Base-by-base conservation (phyloP, 2,797 vertebrate genomes). In the Microctenopoma lineatum region DNA sequence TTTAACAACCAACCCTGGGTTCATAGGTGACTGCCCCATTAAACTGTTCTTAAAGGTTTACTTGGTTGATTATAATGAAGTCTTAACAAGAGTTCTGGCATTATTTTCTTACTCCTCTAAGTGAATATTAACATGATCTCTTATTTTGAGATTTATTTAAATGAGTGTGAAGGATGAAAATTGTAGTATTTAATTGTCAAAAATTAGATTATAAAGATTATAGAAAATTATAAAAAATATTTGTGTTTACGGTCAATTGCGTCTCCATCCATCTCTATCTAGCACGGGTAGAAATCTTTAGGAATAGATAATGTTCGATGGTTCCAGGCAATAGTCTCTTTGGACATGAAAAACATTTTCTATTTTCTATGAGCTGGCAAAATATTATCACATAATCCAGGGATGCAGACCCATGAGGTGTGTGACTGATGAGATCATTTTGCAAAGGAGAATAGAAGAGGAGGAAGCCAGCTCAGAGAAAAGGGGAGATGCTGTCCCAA, bases 391-490 rank as follows among this genome's bases (percentile, higher is more conserved):
- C 48, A 75, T 77, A 86, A 81, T 86, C 70, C 63, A 59, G 59
- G 38, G 74, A 76, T 64, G 56, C 65, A 70, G 70, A 73, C 79
- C 75, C 46, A 76, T 55, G 67, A 84, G 75, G 60, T 73, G 65
- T 78, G 76, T 83, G 66, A 85, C 69, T 69, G 87, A 86, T 86
- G 75, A 75, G 63, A 84, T 87, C 80, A 63, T 79, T 81, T 78
- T 80, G 67, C 34, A 64, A 75, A 78, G 62, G 44, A 68, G 65
- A 81, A 81, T 55, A 66, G 52, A 74, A 55, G 48, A 54, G 25
- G 74, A 85, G 54, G 36, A 79, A 64, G 58, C 32, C 57, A 7
- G 71, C 61, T 18, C 8, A 58, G 51, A 72, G 66, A 85, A 70
- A 81, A 77, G 50, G 64, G 67, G 73, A 84, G 84, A 88, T 69